Base-by-base conservation (phyloP, 1,140 invertebrate genomes). In the Drosophila kepulauana region DNA sequence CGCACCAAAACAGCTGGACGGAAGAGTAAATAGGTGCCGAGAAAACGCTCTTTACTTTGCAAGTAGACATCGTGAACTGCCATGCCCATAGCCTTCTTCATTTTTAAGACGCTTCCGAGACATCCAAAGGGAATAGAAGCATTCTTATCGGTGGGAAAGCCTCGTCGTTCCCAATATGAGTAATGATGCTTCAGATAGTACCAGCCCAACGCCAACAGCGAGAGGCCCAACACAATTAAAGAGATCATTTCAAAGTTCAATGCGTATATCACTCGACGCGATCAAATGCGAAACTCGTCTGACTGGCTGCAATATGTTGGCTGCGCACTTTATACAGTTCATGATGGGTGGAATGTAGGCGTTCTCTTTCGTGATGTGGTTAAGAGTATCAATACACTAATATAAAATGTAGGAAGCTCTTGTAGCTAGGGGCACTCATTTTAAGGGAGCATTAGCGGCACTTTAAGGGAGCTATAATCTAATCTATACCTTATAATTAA, bases 1-100 rank as follows among this genome's bases (percentile, higher is more conserved):
- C 93, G 90, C 0, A 94, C 16, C 7, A 94, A 20, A 0, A 94
- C 63, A 5, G 57, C 82, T 0, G 93, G 94, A 16, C 88, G 90
- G 16, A 87, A 92, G 15, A 92, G 81, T 62, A 91, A 15, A 58
- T 91, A 92, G 10, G 91, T 78, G 25, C 91, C 91, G 13, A 92
- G 11, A 35, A 92, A 78, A n/a, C 72, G 81, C 11, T 87, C 77
- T 20, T 81, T 91, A 10, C 78, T 78, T n/a, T 30, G 75, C 13
- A 58, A 10, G 33, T 92, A 92, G 0, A 84, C 72, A 45, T 92
- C 87, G 11, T 90, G 65, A 0, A 91, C 49, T 54, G 81, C 79
- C 68, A 82, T 33, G 25, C 90, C 89, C 82, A 92, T 89, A 45
- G 49, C 69, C 64, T 80, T 80, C 65, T 89, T 69, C n/a, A 16